phyloP scores from a whole-genome alignment of 2,113 vertebrate species.

The Synchiropus splendidus region DNA sequence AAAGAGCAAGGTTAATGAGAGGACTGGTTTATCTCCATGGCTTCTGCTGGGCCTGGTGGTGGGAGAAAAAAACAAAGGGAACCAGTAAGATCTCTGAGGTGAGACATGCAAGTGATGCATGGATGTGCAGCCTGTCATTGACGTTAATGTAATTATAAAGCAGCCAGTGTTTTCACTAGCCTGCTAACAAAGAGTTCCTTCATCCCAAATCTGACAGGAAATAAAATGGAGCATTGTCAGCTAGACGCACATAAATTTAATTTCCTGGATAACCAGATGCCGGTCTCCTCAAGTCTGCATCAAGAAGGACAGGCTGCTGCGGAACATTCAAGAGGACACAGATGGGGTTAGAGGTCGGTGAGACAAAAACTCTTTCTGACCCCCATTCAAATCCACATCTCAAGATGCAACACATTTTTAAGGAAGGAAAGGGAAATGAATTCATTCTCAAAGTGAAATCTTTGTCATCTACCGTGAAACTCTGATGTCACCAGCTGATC shows the following conservation, averaged over 20 bases:
- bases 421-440: too few species aligned
- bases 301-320: too few species aligned
- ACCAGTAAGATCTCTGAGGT: too few species aligned
- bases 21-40: slow-evolving; percentile 37
- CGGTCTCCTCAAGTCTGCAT: too few species aligned
- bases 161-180: neutral
- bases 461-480: neutral
- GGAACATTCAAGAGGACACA: too few species aligned
- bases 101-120: too few species aligned
- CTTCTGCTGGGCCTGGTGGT: slow-evolving; percentile 33
- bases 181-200: slow-evolving; percentile 1
- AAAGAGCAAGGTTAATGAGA: slow-evolving; percentile 24
- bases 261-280: slow-evolving; percentile 17
- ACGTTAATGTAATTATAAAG: neutral
- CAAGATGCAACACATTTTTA: slow-evolving; percentile 4
- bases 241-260: slow-evolving; percentile 21
- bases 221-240: slow-evolving; percentile 9
- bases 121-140: neutral
- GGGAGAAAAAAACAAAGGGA: slow-evolving; percentile 2
- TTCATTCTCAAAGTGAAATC: too few species aligned
- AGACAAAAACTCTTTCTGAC: too few species aligned
- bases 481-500: slow-evolving; percentile 7
- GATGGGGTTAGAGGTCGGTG: too few species aligned
- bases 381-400: too few species aligned
- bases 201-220: slow-evolving; percentile 7